These are phyloP conservation scores for Carcharodon carcharias DNA, from an alignment of 2,797 vertebrate genomes.

Conservation along the genomic window DNA sequence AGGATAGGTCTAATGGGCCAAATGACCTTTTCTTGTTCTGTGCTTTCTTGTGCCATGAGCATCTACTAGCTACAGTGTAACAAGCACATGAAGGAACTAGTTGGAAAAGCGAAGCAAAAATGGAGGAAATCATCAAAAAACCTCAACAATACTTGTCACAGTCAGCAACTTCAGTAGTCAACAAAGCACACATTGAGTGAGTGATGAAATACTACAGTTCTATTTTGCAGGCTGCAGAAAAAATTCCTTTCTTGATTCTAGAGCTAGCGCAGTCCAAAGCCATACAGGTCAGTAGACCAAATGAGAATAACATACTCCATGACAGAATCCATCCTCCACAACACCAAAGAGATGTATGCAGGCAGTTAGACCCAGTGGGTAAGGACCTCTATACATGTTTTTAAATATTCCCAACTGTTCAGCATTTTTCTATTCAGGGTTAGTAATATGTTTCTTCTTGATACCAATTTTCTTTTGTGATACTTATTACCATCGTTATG, in stretches of 20 bases:
- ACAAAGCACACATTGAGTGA: slow-evolving; percentile 4
- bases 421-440: background rate
- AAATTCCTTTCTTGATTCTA: background rate
- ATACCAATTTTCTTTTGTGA: background rate
- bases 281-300: background rate
- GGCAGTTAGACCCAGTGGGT: background rate
- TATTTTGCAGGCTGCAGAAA: background rate
- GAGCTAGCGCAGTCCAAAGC: background rate
- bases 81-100: background rate
- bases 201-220: background rate
- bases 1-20: background rate
- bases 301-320: background rate
- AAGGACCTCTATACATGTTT: background rate
- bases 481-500: background rate
- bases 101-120: background rate
- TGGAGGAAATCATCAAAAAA: background rate
- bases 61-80: background rate
- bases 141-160: background rate
- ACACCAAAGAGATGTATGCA: background rate
- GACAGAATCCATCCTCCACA: background rate
- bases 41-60: background rate
- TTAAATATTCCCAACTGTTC: background rate
- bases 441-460: background rate
- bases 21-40: background rate
- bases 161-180: background rate